Percentiles rank a stretch among this genome's conserved stretches.
phyloP scores from a whole-genome alignment of 2,888 invertebrate genomes.

The Prosapia bicincta region DNA sequence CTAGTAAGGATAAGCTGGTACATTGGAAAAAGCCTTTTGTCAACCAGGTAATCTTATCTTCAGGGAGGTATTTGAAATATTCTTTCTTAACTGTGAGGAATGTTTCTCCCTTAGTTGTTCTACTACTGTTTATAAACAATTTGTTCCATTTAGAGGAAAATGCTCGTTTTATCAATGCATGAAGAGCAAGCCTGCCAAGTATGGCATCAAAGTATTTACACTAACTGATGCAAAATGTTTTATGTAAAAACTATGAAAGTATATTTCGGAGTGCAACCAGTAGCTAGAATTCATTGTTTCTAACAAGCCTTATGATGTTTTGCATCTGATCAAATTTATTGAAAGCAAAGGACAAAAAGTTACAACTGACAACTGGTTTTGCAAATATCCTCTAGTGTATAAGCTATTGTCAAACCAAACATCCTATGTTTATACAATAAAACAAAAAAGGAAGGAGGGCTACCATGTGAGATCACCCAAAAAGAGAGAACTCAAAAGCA shows the following conservation, averaged over 20 bases:
- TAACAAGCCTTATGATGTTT: slow-evolving; percentile 21
- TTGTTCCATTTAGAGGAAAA: slow-evolving; percentile 19
- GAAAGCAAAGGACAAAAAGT: slow-evolving; percentile 10
- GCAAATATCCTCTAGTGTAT: not conserved
- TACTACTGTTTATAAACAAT: slow-evolving; percentile 14
- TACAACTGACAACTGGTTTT: slow-evolving; percentile 12
- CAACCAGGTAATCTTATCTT: no score
- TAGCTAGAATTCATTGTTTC: no score
- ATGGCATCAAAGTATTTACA: slow-evolving; percentile 18
- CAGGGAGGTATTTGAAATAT: slow-evolving; percentile 17
- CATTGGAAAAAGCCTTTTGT: slow-evolving; percentile 7
- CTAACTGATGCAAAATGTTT: slow-evolving; percentile 23
- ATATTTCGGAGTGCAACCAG: no score
- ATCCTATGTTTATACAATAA: slow-evolving; percentile 8
- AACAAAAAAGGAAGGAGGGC: slow-evolving; percentile 2
- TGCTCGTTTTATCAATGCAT: slow-evolving; percentile 7
- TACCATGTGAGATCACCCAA: not conserved
- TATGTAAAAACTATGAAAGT: slow-evolving; percentile 18
- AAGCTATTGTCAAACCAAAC: not conserved
- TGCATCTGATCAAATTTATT: slow-evolving; percentile 3
- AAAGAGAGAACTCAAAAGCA: not conserved
- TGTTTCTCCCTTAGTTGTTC: not conserved
- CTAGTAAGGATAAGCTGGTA: not conserved
- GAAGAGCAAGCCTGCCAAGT: slow-evolving; percentile 24
- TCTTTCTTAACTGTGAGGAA: slow-evolving; percentile 10